Evolutionary conservation across 2,113 vertebrate genomes (phyloP).

Genomic region (Cephalopterus ornatus): DNA sequence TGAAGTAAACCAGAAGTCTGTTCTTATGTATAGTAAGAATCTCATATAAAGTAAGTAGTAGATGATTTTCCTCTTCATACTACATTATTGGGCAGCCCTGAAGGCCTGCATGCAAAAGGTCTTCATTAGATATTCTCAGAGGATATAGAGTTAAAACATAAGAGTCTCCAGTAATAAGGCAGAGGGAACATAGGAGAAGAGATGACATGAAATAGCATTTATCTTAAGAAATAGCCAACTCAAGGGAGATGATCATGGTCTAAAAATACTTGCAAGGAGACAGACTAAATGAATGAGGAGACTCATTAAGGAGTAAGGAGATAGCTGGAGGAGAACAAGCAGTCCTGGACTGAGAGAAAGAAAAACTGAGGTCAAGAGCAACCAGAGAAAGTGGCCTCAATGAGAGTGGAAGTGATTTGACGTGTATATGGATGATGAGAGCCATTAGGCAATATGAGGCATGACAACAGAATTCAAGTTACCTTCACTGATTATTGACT

Average conservation of each 20-base stretch:
- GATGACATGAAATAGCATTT: neutral
- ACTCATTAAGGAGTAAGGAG: slow-evolving; percentile 21
- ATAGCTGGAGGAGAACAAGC: neutral
- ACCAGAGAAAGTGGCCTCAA: neutral
- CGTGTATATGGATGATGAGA: neutral
- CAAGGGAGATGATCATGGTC: neutral
- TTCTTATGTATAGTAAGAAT: neutral
- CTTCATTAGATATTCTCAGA: neutral
- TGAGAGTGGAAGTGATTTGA: neutral
- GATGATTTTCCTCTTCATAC: neutral
- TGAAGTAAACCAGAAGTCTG: neutral
- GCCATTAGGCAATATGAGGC: neutral
- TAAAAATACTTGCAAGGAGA: slow-evolving; percentile 58
- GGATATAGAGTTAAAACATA: neutral
- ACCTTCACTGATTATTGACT: neutral
- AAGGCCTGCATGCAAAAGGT: neutral
- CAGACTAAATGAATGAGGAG: slow-evolving; percentile 35
- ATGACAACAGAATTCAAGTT: neutral
- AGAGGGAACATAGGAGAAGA: neutral
- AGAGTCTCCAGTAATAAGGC: neutral
- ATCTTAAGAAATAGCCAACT: slow-evolving; percentile 38
- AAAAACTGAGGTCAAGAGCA: neutral
- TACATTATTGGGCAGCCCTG: neutral
- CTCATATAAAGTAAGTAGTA: neutral
- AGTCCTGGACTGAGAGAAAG: slow-evolving; percentile 5